These are phyloP conservation scores for Scytalopus superciliaris DNA, from an alignment of 2,113 vertebrate genomes.

Conservation along the genomic window DNA sequence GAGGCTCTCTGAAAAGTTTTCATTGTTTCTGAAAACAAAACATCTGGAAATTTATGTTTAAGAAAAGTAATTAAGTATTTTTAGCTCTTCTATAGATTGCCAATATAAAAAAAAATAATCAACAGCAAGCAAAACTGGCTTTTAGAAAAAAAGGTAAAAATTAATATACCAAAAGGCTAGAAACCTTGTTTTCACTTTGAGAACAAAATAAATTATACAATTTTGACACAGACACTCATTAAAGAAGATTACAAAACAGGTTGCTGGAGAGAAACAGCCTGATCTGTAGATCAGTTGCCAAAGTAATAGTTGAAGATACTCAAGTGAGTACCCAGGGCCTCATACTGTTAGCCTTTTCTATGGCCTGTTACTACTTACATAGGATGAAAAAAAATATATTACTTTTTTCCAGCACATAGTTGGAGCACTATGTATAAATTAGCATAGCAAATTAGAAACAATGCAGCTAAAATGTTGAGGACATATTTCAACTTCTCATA, in stretches of 20 bases:
- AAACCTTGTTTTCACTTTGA: neutral
- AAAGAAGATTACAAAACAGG: neutral
- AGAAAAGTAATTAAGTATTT: neutral
- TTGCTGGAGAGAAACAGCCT: neutral
- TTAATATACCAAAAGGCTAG: neutral
- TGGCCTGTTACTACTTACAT: accelerated
- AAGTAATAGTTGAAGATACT: neutral
- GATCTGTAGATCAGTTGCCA: neutral
- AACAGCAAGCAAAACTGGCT: neutral
- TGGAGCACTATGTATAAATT: neutral
- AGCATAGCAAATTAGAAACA: neutral
- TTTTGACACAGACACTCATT: neutral
- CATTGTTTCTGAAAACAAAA: neutral
- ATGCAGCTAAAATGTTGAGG: neutral
- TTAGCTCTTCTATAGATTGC: neutral
- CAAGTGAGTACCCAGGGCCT: neutral
- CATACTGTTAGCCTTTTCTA: neutral
- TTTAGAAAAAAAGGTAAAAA: neutral
- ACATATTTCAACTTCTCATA: neutral
- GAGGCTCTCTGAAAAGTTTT: neutral
- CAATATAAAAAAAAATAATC: neutral
- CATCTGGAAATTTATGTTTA: neutral
- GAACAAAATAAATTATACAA: neutral
- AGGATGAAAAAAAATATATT: neutral
- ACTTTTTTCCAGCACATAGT: neutral